Conservation (phyloP, 2,797 vertebrate species). For the Masticophis lateralis region DNA sequence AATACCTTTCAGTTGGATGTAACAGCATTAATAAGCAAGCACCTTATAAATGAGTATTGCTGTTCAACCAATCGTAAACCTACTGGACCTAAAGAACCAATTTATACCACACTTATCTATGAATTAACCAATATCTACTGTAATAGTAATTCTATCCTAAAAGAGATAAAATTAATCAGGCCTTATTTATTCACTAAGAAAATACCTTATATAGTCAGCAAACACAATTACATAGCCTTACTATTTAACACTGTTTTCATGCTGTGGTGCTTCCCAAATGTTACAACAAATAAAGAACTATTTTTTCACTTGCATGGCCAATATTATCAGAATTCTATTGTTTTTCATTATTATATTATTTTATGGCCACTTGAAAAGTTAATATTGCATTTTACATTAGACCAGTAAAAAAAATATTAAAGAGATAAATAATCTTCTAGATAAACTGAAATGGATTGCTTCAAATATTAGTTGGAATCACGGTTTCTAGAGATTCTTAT, state of each 20-base stretch:
- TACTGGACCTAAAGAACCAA: neutral
- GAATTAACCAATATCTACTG: neutral
- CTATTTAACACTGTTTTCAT: neutral
- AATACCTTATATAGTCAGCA: neutral
- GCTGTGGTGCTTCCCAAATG: neutral
- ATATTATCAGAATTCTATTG: neutral
- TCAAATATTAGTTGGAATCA: neutral
- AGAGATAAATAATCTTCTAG: fast-evolving
- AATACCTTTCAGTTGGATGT: neutral
- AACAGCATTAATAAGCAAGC: neutral
- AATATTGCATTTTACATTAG: neutral
- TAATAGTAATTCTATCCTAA: neutral
- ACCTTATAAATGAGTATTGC: neutral
- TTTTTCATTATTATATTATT: neutral
- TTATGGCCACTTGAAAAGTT: neutral
- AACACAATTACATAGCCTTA: neutral
- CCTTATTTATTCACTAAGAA: neutral
- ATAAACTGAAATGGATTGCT: neutral
- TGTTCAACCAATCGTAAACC: neutral
- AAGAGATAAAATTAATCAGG: neutral
- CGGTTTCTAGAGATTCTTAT: neutral
- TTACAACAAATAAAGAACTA: fast-evolving
- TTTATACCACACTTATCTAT: neutral
- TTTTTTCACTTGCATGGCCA: neutral
- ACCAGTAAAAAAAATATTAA: neutral